These are phyloP conservation scores for Laticauda laticaudata DNA, from an alignment of 2,113 vertebrate species.

Conservation along the genomic window DNA sequence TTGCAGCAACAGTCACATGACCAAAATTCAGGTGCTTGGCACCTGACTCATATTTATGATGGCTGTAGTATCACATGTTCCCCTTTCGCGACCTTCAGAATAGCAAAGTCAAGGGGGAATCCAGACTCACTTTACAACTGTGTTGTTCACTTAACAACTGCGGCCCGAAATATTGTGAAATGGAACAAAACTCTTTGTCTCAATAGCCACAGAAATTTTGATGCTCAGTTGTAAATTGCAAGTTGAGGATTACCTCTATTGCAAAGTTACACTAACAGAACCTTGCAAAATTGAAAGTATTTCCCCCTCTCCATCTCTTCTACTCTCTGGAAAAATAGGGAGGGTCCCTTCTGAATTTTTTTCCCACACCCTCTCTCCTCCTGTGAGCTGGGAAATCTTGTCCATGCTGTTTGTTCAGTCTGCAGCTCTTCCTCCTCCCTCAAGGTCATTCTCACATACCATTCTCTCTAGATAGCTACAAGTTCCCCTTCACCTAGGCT, in stretches of 20 bases:
- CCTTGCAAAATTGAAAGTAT: neutral
- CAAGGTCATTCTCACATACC: neutral
- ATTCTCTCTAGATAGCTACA: neutral
- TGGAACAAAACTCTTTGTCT: neutral
- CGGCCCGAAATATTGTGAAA: neutral
- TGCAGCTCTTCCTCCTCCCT: neutral
- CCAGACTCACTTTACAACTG: too few relatives aligned
- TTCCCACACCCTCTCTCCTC: neutral
- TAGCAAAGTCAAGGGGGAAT: too few relatives aligned
- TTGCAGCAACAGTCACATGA: too few relatives aligned
- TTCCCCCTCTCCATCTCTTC: neutral
- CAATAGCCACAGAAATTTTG: neutral
- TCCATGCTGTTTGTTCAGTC: neutral
- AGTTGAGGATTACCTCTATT: too few relatives aligned
- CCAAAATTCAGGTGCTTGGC: too few relatives aligned
- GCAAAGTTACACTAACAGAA: neutral
- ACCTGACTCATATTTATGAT: too few relatives aligned
- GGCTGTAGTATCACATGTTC: too few relatives aligned
- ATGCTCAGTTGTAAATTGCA: too few relatives aligned
- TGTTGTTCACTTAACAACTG: neutral
- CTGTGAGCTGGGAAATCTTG: neutral
- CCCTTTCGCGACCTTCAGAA: too few relatives aligned
- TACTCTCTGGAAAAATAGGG: neutral
- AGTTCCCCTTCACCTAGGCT: neutral
- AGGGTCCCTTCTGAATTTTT: neutral